These are phyloP conservation scores for Andrena praecox DNA, from an alignment of 2,888 invertebrate species.

Conservation along the genomic window DNA sequence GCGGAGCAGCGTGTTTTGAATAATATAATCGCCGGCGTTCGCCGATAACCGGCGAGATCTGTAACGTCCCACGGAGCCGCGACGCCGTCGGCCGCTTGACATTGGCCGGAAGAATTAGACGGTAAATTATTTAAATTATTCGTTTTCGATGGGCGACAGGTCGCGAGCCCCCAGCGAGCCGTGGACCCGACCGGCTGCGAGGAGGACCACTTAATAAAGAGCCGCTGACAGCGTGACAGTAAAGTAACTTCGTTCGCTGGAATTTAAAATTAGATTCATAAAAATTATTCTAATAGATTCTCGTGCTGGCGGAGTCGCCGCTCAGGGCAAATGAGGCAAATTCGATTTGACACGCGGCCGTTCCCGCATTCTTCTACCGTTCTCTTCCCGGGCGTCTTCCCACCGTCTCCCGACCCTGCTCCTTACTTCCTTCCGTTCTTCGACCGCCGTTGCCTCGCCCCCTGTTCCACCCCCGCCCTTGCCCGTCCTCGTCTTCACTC, in stretches of 20 bases:
- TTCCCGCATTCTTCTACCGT: constrained; percentile 72
- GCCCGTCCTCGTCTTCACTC: constrained; percentile 50
- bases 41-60: constrained; percentile 37
- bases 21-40: constrained; percentile 31
- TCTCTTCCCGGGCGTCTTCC: constrained; percentile 41
- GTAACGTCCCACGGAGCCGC: background rate
- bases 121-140: constrained; percentile 77
- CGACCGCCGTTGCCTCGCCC: constrained; percentile 53
- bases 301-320: constrained; percentile 74
- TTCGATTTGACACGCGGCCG: constrained; percentile 83
- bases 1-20: constrained; percentile 28
- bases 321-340: constrained; percentile 82
- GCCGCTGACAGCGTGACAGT: constrained; percentile 82
- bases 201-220: constrained; percentile 82
- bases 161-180: constrained; percentile 53
- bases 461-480: constrained; percentile 30
- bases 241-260: constrained; percentile 82
- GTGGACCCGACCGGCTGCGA: constrained; percentile 47
- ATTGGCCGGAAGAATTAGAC: constrained; percentile 61
- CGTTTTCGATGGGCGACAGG: constrained; percentile 72
- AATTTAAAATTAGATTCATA: constrained; percentile 85
- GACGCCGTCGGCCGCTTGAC: constrained; percentile 3
- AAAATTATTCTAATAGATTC: constrained; percentile 85
- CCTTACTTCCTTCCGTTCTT: constrained; percentile 3
- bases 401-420: constrained; percentile 10